phyloP scores from a whole-genome alignment of 2,797 vertebrate species.

The Clarias platycephalus region DNA sequence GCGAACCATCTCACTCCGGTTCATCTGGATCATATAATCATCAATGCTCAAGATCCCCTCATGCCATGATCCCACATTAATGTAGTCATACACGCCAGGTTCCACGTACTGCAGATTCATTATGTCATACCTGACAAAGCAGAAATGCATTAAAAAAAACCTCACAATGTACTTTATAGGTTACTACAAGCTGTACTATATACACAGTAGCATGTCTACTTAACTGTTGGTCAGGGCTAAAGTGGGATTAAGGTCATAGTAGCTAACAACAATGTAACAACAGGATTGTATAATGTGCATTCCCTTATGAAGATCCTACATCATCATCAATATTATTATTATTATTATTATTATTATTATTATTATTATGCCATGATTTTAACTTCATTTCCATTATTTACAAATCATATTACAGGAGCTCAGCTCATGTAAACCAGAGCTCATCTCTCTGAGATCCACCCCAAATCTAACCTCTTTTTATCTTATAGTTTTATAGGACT shows the following conservation, averaged over 20 bases:
- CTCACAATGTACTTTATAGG: not conserved
- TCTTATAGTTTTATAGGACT: slow-evolving; percentile 19
- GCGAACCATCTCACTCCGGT: slow-evolving; percentile 90
- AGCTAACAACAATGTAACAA: not conserved
- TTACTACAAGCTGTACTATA: not conserved
- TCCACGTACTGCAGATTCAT: slow-evolving; percentile 93
- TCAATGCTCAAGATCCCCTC: slow-evolving; percentile 90
- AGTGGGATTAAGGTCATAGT: slow-evolving; percentile 4
- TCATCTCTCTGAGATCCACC: not conserved
- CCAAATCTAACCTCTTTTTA: not conserved
- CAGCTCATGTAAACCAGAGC: not conserved
- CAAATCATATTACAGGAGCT: not conserved
- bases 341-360: not conserved
- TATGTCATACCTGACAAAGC: slow-evolving; percentile 88
- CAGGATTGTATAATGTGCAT: not conserved
- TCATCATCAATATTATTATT: not conserved
- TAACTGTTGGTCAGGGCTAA: too few species aligned
- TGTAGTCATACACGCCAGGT: slow-evolving; percentile 83
- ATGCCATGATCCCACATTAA: slow-evolving; percentile 93
- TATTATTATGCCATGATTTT: not conserved
- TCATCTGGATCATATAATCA: slow-evolving; percentile 91
- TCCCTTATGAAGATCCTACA: not conserved
- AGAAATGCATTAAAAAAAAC: not conserved
- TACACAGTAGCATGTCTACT: not conserved
- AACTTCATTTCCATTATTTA: not conserved